These are phyloP conservation scores for Chymomyza caudatula DNA, from an alignment of 2,888 invertebrate species.

Conservation along the genomic window DNA sequence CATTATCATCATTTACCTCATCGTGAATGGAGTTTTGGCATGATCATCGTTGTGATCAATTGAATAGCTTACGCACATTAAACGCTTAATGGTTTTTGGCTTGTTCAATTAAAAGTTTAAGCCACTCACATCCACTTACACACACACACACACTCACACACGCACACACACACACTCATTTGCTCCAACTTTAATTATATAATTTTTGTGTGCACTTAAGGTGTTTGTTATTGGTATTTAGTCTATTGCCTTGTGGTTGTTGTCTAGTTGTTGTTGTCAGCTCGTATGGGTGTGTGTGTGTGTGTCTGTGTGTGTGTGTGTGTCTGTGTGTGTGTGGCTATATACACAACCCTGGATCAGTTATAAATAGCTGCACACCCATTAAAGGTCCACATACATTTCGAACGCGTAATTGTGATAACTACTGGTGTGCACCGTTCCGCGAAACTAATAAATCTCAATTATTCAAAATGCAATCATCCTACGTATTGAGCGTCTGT, in stretches of 20 bases:
- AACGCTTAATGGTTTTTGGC: slow-evolving; percentile 54
- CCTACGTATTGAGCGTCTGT: slow-evolving; percentile 47
- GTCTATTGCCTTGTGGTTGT: slow-evolving; percentile 12
- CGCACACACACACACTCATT: slow-evolving; percentile 7
- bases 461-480: slow-evolving; percentile 60
- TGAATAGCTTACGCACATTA: slow-evolving; percentile 49
- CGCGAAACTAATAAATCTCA: slow-evolving; percentile 3
- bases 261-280: too few species aligned
- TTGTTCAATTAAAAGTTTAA: slow-evolving; percentile 68
- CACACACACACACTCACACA: neutral
- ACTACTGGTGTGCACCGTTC: slow-evolving; percentile 35
- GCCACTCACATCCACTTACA: slow-evolving; percentile 15
- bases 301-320: too few species aligned
- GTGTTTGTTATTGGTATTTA: slow-evolving; percentile 31
- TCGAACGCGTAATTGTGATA: slow-evolving; percentile 55
- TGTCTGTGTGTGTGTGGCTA: slow-evolving; percentile 13
- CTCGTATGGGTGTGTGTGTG: too few species aligned
- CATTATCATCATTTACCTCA: slow-evolving; percentile 54
- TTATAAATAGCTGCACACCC: slow-evolving; percentile 55
- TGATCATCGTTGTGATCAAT: slow-evolving; percentile 43
- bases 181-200: slow-evolving; percentile 35
- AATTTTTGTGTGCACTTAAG: slow-evolving; percentile 39
- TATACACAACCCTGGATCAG: slow-evolving; percentile 20
- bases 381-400: slow-evolving; percentile 52
- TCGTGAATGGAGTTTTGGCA: slow-evolving; percentile 10